These are phyloP conservation scores for Pterostichus madidus DNA, from an alignment of 2,888 invertebrate species.

Conservation along the genomic window DNA sequence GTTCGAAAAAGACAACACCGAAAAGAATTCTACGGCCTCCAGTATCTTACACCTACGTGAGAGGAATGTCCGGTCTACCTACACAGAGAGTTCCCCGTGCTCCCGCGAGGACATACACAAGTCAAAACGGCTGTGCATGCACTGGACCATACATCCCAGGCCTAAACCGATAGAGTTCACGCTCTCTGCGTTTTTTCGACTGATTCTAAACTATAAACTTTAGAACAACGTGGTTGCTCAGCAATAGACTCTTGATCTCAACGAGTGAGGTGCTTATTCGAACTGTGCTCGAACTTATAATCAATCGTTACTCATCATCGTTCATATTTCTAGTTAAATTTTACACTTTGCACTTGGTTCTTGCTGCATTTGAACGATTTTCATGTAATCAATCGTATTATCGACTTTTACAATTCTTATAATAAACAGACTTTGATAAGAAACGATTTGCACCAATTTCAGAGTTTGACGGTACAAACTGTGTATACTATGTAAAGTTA, in stretches of 20 bases:
- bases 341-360: conserved; percentile 57
- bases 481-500: conserved; percentile 66
- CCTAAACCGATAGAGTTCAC: conserved; percentile 73
- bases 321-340: conserved; percentile 53
- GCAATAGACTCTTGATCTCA: conserved; percentile 41
- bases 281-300: conserved; percentile 35
- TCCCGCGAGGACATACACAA: conserved; percentile 71
- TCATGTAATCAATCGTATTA: conserved; percentile 52
- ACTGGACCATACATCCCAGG: conserved; percentile 74
- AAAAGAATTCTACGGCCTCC: conserved; percentile 89
- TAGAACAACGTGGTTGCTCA: conserved; percentile 52
- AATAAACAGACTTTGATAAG: conserved; percentile 60
- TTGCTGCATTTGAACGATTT: conserved; percentile 37
- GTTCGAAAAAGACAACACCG: conserved; percentile 83
- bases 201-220: conserved; percentile 41
- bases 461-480: conserved; percentile 67
- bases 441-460: conserved; percentile 66
- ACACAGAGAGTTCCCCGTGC: conserved; percentile 88
- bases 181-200: conserved; percentile 16
- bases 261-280: conserved; percentile 38
- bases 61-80: conserved; percentile 89
- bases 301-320: conserved; percentile 50
- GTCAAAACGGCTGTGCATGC: conserved; percentile 74
- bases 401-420: conserved; percentile 55
- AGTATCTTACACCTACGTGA: conserved; percentile 88